phyloP scores from a whole-genome alignment of 2,113 vertebrate species.

The Cettia cetti region DNA sequence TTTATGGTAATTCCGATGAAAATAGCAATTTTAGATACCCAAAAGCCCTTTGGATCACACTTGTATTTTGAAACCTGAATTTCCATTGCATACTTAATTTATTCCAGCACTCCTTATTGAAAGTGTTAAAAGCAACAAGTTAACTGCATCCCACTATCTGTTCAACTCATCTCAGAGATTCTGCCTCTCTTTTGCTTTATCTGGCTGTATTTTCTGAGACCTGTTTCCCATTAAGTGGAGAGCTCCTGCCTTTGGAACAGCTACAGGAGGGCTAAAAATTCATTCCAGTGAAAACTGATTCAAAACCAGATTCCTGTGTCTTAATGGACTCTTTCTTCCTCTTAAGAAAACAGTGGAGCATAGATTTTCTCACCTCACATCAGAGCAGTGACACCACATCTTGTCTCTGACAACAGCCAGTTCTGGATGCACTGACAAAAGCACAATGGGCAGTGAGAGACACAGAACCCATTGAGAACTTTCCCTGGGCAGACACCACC shows the following conservation, averaged over 20 bases:
- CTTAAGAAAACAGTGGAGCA: not conserved
- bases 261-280: not conserved
- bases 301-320: not conserved
- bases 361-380: not conserved
- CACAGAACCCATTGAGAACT: not conserved
- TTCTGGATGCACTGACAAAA: not conserved
- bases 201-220: not conserved
- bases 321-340: not conserved
- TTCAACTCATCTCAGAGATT: not conserved
- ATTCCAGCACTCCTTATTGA: not conserved
- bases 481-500: accelerated
- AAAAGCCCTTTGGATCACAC: not conserved
- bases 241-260: not conserved
- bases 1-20: not conserved
- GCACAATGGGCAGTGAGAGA: accelerated
- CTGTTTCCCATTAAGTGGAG: slow-evolving; percentile 39
- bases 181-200: not conserved
- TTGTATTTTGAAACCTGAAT: not conserved
- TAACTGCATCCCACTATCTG: not conserved
- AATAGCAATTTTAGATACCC: not conserved
- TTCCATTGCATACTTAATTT: not conserved
- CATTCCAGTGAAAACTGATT: not conserved
- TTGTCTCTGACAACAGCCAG: not conserved
- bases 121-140: not conserved
- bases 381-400: not conserved